Conservation (phyloP, 92 coral and sea anemone genomes). For the Paragorgia papillata region DNA sequence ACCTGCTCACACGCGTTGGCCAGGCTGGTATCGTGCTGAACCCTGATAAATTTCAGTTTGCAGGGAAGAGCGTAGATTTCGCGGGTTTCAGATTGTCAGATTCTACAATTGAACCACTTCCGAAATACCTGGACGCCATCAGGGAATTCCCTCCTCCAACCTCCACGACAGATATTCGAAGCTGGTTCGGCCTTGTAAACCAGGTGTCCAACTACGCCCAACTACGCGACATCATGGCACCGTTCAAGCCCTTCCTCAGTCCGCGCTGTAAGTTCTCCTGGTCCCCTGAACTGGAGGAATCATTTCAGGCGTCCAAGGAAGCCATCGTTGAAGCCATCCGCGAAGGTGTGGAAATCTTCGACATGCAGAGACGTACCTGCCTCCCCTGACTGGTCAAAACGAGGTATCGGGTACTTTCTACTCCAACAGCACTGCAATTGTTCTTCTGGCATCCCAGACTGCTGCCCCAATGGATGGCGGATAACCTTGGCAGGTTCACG, state of each 20-base stretch:
- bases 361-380: slow-evolving; percentile 63
- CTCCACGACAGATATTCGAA: slow-evolving; percentile 66
- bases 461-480: slow-evolving; percentile 70
- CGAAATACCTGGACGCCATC: slow-evolving; percentile 70
- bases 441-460: slow-evolving; percentile 62
- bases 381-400: slow-evolving; percentile 74
- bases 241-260: slow-evolving; percentile 46
- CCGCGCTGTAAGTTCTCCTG: slow-evolving; percentile 38
- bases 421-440: slow-evolving; percentile 74
- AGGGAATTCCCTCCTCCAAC: slow-evolving; percentile 70
- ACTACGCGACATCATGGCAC: slow-evolving; percentile 44
- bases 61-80: slow-evolving; percentile 54
- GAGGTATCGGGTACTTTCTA: slow-evolving; percentile 69
- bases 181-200: slow-evolving; percentile 75
- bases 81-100: slow-evolving; percentile 68
- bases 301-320: slow-evolving; percentile 35
- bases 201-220: slow-evolving; percentile 48
- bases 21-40: slow-evolving; percentile 75
- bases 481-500: slow-evolving; percentile 71
- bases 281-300: slow-evolving; percentile 32
- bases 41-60: slow-evolving; percentile 57
- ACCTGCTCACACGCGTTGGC: slow-evolving; percentile 72
- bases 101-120: slow-evolving; percentile 67
- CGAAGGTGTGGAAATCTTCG: slow-evolving; percentile 68
- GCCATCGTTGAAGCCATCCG: slow-evolving; percentile 41